Conservation (phyloP, 2,113 vertebrate genomes). For the Carettochelys insculpta region DNA sequence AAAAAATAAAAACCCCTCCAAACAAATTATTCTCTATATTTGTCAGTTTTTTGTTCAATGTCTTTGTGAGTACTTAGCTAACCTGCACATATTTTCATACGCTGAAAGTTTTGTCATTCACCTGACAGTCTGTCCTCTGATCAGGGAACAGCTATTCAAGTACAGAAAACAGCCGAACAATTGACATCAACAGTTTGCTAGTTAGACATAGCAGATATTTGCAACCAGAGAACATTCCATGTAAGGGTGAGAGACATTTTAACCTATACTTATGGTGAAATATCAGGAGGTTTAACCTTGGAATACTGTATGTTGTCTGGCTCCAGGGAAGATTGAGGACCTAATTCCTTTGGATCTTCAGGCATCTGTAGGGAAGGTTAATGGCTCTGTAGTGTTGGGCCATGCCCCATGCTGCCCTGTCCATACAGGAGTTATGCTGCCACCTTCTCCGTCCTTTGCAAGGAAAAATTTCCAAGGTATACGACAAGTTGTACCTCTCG, state of each 20-base stretch:
- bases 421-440: background rate
- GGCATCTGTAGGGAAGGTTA: background rate
- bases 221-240: background rate
- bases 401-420: background rate
- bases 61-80: background rate
- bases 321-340: background rate
- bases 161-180: background rate
- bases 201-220: background rate
- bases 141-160: background rate
- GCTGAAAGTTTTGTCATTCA: background rate
- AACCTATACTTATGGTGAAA: accelerated
- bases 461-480: background rate
- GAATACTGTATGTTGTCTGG: background rate
- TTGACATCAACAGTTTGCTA: background rate
- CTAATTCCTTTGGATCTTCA: background rate
- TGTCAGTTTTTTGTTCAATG: background rate
- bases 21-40: background rate
- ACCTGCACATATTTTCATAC: background rate
- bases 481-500: too few species aligned
- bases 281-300: background rate
- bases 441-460: background rate
- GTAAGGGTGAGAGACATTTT: accelerated
- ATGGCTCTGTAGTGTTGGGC: too few species aligned
- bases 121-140: background rate
- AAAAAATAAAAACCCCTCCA: too few species aligned